Evolutionary conservation across 2,797 vertebrate species (phyloP).

Genomic region (Macroramphosus scolopax): DNA sequence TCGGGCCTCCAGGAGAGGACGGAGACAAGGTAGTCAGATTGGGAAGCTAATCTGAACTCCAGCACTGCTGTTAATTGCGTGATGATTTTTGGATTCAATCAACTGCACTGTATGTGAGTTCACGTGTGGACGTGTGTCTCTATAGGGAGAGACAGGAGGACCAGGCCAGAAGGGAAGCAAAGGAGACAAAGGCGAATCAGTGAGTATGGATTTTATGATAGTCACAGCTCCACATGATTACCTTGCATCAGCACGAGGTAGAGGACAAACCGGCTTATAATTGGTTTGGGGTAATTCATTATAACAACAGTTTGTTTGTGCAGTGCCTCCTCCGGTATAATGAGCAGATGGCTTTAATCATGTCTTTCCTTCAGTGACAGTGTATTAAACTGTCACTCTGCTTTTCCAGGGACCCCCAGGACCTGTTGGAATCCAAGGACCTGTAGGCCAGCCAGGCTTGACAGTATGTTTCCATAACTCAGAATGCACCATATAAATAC

Average conservation of each 20-base stretch:
- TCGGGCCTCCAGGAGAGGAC: slow-evolving; percentile 86
- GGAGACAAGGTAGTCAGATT: slow-evolving; percentile 91
- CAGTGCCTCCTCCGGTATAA: slow-evolving; percentile 17
- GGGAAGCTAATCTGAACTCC: not conserved
- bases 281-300: slow-evolving; percentile 19
- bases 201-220: slow-evolving; percentile 70
- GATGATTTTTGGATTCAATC: slow-evolving; percentile 1
- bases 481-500: not conserved
- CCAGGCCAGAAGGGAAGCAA: slow-evolving; percentile 91
- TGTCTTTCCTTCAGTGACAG: slow-evolving; percentile 1
- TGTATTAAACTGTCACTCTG: slow-evolving; percentile 16
- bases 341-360: slow-evolving; percentile 22
- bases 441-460: slow-evolving; percentile 82
- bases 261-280: slow-evolving; percentile 24
- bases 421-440: slow-evolving; percentile 84
- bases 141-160: slow-evolving; percentile 86
- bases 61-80: too few species aligned
- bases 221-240: slow-evolving; percentile 12
- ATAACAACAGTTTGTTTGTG: slow-evolving; percentile 18
- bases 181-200: slow-evolving; percentile 89
- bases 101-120: slow-evolving; percentile 12
- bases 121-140: slow-evolving; percentile 15
- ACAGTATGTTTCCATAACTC: slow-evolving; percentile 71
- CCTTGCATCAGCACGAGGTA: slow-evolving; percentile 16
- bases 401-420: slow-evolving; percentile 85